Evolutionary conservation across 2,113 vertebrate genomes (phyloP).

Genomic region (Nibea albiflora): DNA sequence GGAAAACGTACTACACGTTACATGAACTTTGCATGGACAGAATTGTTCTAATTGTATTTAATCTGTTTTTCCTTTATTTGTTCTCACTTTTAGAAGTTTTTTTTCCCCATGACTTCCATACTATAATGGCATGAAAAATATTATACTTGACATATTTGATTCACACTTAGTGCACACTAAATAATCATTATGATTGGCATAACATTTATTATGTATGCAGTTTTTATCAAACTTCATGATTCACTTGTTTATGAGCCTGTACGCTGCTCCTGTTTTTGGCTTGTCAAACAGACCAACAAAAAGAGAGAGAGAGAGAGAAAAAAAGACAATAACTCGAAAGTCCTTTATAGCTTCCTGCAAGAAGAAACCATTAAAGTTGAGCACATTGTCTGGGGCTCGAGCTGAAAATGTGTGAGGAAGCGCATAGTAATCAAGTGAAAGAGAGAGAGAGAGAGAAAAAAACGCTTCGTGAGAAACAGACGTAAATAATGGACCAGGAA

Average conservation of each 20-base stretch:
- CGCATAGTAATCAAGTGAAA: conserved; percentile 81
- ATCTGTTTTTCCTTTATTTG: neutral
- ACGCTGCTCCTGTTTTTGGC: neutral
- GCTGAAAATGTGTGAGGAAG: conserved; percentile 82
- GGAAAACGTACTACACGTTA: conserved; percentile 1
- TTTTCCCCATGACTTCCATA: no score
- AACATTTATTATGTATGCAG: neutral
- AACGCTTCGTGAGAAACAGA: conserved; percentile 85
- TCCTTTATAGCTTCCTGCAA: conserved; percentile 84
- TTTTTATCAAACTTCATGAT: neutral
- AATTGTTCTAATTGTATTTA: neutral
- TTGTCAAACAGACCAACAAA: conserved; percentile 17
- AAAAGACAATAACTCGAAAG: conserved; percentile 72
- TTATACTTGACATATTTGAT: neutral
- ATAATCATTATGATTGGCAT: neutral
- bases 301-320: neutral
- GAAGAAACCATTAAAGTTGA: conserved; percentile 74
- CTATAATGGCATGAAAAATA: neutral
- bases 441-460: conserved; percentile 66
- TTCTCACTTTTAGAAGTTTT: neutral
- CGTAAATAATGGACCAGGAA: conserved; percentile 87
- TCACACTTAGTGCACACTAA: neutral
- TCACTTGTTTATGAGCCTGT: neutral
- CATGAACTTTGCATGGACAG: neutral
- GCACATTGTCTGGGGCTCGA: conserved; percentile 75